Evolutionary conservation across 2,113 vertebrate species (phyloP).

Genomic region (Solea solea): DNA sequence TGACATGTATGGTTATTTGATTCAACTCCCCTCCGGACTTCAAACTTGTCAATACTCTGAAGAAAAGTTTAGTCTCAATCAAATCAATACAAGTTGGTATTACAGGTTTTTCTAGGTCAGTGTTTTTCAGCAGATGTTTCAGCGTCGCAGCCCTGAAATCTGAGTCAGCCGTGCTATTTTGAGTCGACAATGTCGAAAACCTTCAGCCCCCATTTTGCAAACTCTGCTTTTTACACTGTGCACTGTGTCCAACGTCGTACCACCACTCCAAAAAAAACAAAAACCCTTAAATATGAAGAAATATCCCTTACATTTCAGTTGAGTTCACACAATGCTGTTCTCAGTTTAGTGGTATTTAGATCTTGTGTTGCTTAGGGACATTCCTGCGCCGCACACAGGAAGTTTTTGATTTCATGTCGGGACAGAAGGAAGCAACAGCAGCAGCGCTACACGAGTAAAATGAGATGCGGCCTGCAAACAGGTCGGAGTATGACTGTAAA

Average conservation of each 20-base stretch:
- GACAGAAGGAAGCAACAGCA: no score
- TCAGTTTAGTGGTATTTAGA: no score
- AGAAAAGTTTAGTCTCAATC: background rate
- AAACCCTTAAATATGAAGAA: background rate
- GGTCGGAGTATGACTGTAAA: no score
- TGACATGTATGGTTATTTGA: no score
- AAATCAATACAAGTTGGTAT: constrained; percentile 34
- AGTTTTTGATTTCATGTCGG: no score
- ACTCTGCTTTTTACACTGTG: constrained; percentile 5
- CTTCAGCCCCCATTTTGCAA: background rate
- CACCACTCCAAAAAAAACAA: background rate
- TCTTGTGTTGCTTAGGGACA: no score
- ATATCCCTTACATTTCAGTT: no score
- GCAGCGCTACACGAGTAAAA: no score
- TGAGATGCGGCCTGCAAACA: no score
- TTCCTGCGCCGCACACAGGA: no score
- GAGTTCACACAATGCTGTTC: no score
- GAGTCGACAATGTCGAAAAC: background rate
- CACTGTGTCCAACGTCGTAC: background rate
- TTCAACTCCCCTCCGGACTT: background rate
- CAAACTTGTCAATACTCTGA: background rate
- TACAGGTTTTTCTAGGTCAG: constrained; percentile 32
- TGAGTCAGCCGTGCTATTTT: constrained; percentile 28
- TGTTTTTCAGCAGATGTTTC: constrained; percentile 40
- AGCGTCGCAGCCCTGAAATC: constrained; percentile 30